phyloP scores from a whole-genome alignment of 2,888 invertebrate species.

The Plebejus argus region DNA sequence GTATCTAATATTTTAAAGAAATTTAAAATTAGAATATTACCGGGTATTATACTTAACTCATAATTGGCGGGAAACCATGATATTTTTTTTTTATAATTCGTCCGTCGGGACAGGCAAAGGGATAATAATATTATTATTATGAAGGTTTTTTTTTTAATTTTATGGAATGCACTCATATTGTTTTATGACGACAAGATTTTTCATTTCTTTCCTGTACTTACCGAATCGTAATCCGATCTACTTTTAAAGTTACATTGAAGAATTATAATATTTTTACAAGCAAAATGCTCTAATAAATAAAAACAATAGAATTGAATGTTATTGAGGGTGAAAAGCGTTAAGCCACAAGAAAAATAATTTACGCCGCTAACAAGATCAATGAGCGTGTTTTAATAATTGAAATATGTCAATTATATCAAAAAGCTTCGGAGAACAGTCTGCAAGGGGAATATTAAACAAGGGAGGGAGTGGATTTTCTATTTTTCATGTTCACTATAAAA shows the following conservation, averaged over 20 bases:
- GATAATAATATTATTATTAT: too few species aligned
- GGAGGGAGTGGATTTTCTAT: constrained; percentile 61
- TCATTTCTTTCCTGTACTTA: neutral
- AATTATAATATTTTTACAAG: neutral
- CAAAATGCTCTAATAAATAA: neutral
- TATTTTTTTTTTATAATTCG: too few species aligned
- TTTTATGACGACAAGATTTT: neutral
- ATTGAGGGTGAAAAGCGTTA: constrained; percentile 32
- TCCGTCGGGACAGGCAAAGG: too few species aligned
- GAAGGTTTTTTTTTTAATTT: neutral
- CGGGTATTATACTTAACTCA: neutral
- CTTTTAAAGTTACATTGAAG: neutral
- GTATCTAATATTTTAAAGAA: neutral
- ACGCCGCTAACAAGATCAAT: constrained; percentile 58
- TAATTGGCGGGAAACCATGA: neutral
- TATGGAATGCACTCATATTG: neutral
- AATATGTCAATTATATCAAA: constrained; percentile 71
- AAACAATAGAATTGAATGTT: constrained; percentile 22
- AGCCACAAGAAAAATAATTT: constrained; percentile 34
- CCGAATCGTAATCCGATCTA: neutral
- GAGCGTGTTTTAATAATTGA: constrained; percentile 60
- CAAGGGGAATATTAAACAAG: constrained; percentile 77
- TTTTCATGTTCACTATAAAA: constrained; percentile 59
- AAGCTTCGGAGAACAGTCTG: constrained; percentile 50
- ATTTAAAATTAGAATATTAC: neutral